Evolutionary conservation across 2,113 vertebrate species (phyloP).

Genomic region (Corythoichthys haematopterus): DNA sequence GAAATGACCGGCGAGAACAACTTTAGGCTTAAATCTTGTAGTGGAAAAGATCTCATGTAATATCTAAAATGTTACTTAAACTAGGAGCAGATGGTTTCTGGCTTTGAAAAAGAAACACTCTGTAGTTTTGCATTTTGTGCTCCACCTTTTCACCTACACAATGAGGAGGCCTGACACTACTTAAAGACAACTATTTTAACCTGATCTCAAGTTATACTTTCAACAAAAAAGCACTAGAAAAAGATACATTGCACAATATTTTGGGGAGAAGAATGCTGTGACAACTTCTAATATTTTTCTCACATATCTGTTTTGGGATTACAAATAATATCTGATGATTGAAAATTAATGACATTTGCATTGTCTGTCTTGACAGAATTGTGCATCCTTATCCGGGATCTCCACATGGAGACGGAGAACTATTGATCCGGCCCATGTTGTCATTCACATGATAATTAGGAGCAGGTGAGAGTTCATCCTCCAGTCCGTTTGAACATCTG

Average conservation of each 20-base stretch:
- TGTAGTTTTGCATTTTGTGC: no score
- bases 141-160: no score
- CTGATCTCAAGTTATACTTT: background rate
- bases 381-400: slow-evolving; percentile 87
- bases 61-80: no score
- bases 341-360: slow-evolving; percentile 73
- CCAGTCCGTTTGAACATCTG: slow-evolving; percentile 86
- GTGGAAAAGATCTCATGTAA: no score
- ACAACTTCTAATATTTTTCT: background rate
- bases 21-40: no score
- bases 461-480: slow-evolving; percentile 83
- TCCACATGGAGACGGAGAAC: slow-evolving; percentile 87
- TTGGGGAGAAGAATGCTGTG: no score
- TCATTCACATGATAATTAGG: slow-evolving; percentile 97
- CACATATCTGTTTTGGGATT: slow-evolving; percentile 35
- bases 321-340: slow-evolving; percentile 61
- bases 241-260: background rate
- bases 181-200: background rate
- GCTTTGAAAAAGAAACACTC: no score
- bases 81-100: no score
- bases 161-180: no score
- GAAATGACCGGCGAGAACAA: no score
- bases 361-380: slow-evolving; percentile 70
- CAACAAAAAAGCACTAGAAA: background rate
- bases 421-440: slow-evolving; percentile 93